Evolutionary conservation across 2,113 vertebrate species (phyloP), one percentile per base, ranked within the genome.

Genomic region (Nothobranchius furzeri): DNA sequence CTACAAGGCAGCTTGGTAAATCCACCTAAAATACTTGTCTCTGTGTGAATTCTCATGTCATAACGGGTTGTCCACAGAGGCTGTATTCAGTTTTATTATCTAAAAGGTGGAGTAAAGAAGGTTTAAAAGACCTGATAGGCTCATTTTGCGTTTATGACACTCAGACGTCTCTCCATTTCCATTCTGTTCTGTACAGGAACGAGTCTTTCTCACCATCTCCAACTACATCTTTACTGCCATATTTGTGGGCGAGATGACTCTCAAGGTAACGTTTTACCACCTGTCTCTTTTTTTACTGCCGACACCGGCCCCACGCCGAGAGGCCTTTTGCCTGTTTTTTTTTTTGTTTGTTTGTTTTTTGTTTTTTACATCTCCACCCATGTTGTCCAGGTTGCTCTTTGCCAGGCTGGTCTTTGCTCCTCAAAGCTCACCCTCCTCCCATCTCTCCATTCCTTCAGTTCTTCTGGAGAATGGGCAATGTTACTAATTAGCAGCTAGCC

Each of bases 221-320:
- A 99, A 99, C 93, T 99, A 99, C 92, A 96, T 99, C 91, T 99
- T 99, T 92, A 99, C 97, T 57, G 96, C 96, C 83, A 99, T 99
- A 88, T 99, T 99, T 65, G 98, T 98, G 87, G 94, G 94, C 68
- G 98, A 99, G 89, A 99, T 99, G 98, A 98, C 96, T 7, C 88
- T 99, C 55, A 99, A 99, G 96, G 98, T 98, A 94, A 86, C 72
- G 20, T 62, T 83, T 87, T 76, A 71, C 59, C 48, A 42, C 49
- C 70, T 30, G 60, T 57, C 36, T 68, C 64, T 74, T 56, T 63
- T 36, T 40, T 81, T 64, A 61, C 47, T 13, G 49, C 57, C 62
- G 48, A 12, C 54, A 42, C 70, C 50, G 37, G 51, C 5, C 37
- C 37, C 11, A 25, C 46, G 49, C 14, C n/a, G 42, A 48, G 15